Evolutionary conservation across 2,888 invertebrate species (phyloP).

Genomic region (Eristalis tenax): DNA sequence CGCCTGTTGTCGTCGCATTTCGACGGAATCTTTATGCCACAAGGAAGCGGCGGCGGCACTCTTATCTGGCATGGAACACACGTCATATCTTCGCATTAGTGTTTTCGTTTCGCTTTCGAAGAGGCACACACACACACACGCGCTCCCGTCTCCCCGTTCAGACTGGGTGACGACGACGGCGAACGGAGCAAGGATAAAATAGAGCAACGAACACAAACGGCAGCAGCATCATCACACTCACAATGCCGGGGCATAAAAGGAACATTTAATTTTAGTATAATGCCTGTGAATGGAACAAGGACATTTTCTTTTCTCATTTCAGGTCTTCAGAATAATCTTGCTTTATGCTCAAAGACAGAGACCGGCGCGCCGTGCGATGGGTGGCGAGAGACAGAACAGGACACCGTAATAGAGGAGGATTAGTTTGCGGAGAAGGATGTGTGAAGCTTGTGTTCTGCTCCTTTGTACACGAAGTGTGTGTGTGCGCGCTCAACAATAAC

Average conservation of each 20-base stretch:
- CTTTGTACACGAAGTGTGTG: constrained; percentile 39
- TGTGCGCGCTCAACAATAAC: constrained; percentile 56
- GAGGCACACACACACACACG: background rate
- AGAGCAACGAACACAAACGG: constrained; percentile 29
- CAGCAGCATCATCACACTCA: constrained; percentile 31
- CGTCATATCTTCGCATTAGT: constrained; percentile 72
- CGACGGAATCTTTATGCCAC: constrained; percentile 60
- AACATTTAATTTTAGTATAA: constrained; percentile 70
- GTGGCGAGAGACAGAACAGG: constrained; percentile 2
- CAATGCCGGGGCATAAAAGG: constrained; percentile 62
- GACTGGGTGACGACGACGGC: background rate
- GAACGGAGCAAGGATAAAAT: constrained; percentile 46
- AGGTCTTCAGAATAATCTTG: constrained; percentile 46
- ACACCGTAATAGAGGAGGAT: constrained; percentile 53
- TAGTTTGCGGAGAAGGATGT: constrained; percentile 25
- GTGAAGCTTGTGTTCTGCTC: background rate
- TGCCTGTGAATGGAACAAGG: constrained; percentile 64
- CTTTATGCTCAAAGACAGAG: constrained; percentile 9
- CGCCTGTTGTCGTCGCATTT: constrained; percentile 67
- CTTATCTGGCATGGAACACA: constrained; percentile 72
- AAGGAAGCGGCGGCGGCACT: constrained; percentile 61
- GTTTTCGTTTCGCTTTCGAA: constrained; percentile 49
- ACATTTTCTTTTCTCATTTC: constrained; percentile 65
- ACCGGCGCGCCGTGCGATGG: background rate
- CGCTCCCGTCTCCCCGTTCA: constrained; percentile 18